These are phyloP conservation scores for Polyommatus iphigenia DNA, from an alignment of 2,888 invertebrate genomes.

Conservation along the genomic window DNA sequence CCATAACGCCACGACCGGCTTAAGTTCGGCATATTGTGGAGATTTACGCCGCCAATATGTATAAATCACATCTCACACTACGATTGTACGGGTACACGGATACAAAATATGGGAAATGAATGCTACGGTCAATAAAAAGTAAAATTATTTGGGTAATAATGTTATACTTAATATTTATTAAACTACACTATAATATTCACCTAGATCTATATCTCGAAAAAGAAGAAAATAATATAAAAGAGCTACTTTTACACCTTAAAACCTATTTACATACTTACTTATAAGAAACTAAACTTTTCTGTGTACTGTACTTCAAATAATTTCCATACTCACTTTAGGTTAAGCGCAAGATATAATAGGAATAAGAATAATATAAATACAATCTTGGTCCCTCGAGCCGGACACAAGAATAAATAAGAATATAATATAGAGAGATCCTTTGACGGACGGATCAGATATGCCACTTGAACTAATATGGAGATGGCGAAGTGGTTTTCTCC, in stretches of 20 bases:
- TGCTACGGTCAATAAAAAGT: not conserved
- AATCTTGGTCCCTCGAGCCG: slow-evolving; percentile 10
- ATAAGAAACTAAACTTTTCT: not conserved
- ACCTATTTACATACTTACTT: too few relatives aligned
- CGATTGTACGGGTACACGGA: not conserved
- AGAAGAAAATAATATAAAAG: too few relatives aligned
- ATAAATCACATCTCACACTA: slow-evolving; percentile 8
- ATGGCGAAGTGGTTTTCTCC: slow-evolving; percentile 10
- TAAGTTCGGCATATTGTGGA: slow-evolving; percentile 14
- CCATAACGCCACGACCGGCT: slow-evolving; percentile 15
- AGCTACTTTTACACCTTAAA: too few relatives aligned
- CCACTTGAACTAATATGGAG: slow-evolving; percentile 20
- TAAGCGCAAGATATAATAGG: not conserved
- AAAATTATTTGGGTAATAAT: not conserved
- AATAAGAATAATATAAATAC: slow-evolving; percentile 5
- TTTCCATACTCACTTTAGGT: not conserved
- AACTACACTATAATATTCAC: not conserved
- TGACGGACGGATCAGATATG: slow-evolving; percentile 23
- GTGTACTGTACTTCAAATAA: not conserved
- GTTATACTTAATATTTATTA: not conserved
- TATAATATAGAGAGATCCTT: not conserved
- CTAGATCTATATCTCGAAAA: not conserved
- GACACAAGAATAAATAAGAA: slow-evolving; percentile 15
- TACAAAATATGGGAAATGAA: not conserved
- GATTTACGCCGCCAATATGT: slow-evolving; percentile 25